Base-by-base conservation (phyloP, 1,140 invertebrate genomes). In the Drosophila sulfurigaster region DNA sequence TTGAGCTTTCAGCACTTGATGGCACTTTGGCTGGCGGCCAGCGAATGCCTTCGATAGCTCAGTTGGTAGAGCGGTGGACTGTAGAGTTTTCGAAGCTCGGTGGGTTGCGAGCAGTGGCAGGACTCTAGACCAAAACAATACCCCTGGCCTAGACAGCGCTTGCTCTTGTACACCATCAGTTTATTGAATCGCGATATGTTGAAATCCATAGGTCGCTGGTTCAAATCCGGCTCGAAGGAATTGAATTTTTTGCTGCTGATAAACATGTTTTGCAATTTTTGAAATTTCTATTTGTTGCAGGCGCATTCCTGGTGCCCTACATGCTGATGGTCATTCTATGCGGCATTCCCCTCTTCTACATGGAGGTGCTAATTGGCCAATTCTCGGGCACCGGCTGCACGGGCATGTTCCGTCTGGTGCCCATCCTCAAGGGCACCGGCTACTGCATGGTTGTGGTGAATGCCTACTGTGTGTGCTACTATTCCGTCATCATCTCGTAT, bases 401-500 rank as follows among this genome's bases (percentile, higher is more conserved):
- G 69, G 96, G 96, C 8, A 95, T 96, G 56, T 96, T 96, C 85
- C 95, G 95, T 66, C 94, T 96, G 86, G 94, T 94, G 64, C 96
- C 96, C 0, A 93, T 99, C 41, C 96, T 99, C 80, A 99, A 98
- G 96, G 98, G 98, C 45, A 97, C 93, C 93, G 98, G 93, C 91
- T 97, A 95, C 94, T 97, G 94, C 93, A 94, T 97, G 60, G 95
- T 98, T 20, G 93, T 99, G 67, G 96, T 99, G 5, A 98, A 98
- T 75, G 93, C 98, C 16, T 97, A 98, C 92, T 97, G 97, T 49
- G 96, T 96, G 8, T 97, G 96, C 93, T 99, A 99, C 92, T 99
- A 99, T 93, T 98, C 98, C 85, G 96, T 98, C 0, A 96, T 99
- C 74, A 97, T 99, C 79, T 95, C 97, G 1, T 99, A 98, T 95